Evolutionary conservation across 1,140 invertebrate genomes (phyloP), one percentile per base, ranked within the genome.

Genomic region (Helicoverpa zea): DNA sequence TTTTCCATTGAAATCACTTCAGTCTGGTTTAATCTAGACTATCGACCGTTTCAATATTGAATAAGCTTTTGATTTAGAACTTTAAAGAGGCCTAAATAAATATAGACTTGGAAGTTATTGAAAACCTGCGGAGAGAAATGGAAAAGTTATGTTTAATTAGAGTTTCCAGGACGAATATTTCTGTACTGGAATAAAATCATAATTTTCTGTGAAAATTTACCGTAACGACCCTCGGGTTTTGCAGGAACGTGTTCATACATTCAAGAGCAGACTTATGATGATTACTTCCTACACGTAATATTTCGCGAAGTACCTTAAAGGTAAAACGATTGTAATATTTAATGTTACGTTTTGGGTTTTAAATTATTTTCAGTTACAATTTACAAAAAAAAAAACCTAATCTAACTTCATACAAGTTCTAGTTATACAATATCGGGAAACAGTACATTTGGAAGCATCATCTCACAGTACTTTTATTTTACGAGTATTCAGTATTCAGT

Each of bases 261-360:
- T 43, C 30, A 18, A 30, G 16, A 66, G 30, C 0, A 11, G 63
- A 58, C n/a, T 66, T 30, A 66, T 66, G 63, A 47, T 66, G 63
- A 66, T 66, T 66, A 66, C 63, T 66, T 18, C 63, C 63, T 66
- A 10, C 35, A 43, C 63, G 16, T 18, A n/a, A 47, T 58, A 58
- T 12, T 43, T 43, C 35, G 5, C 35, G 9, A 18, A 18, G 56
- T 11, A 66, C 35, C 35, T 35, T 35, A 35, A 35, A 35, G 35
- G 35, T 35, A 35, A 35, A 43, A 43, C 35, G 35, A 43, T 43
- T 43, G 35, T 43, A 1, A 43, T 43, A 43, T 43, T 43, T 43
- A 43, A 43, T 43, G 35, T 9, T 43, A 43, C 35, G 5, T 43
- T 43, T 43, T 43, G 35, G 35, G 4, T 43, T 5, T 43, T 43